Percentiles rank a stretch among this genome's conserved stretches.
Evolutionary conservation across 2,888 invertebrate species (phyloP).

Genomic region (Hymenopus coronatus): DNA sequence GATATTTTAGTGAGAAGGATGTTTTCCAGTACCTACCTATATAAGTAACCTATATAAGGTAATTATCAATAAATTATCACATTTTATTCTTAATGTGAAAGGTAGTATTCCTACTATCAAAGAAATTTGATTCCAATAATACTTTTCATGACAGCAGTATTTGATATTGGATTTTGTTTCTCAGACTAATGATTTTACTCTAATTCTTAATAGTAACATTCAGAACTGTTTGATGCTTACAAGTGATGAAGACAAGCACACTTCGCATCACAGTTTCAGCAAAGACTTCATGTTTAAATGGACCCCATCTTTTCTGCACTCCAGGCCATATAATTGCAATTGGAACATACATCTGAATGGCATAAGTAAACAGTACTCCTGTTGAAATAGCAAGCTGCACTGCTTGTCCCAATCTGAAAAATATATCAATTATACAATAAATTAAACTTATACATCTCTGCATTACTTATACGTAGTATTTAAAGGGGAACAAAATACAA

Average conservation of each 20-base stretch:
- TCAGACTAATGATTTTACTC: too few species aligned
- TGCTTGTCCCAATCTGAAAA: slow-evolving; percentile 25
- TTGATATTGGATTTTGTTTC: too few species aligned
- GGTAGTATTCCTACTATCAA: too few species aligned
- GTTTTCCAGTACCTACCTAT: too few species aligned
- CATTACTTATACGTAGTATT: background rate
- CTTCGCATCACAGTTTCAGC: slow-evolving; percentile 71
- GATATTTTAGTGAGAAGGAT: too few species aligned
- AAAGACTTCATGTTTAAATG: slow-evolving; percentile 55
- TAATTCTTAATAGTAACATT: background rate
- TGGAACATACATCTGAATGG: slow-evolving; percentile 94
- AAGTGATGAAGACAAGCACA: slow-evolving; percentile 72
- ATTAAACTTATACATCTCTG: background rate
- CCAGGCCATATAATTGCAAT: slow-evolving; percentile 84
- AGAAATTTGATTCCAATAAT: too few species aligned
- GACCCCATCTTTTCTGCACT: slow-evolving; percentile 54
- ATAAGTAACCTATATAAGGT: too few species aligned
- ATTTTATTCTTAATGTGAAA: too few species aligned
- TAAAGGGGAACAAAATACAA: too few species aligned
- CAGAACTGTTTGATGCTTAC: slow-evolving; percentile 58
- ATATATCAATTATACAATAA: background rate
- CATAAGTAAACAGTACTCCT: slow-evolving; percentile 86
- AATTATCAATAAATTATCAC: too few species aligned
- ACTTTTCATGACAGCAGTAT: too few species aligned
- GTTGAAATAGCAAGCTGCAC: slow-evolving; percentile 82